Evolutionary conservation across 2,888 invertebrate genomes (phyloP), one percentile per base, ranked within the genome.

Genomic region (Spodoptera exigua): DNA sequence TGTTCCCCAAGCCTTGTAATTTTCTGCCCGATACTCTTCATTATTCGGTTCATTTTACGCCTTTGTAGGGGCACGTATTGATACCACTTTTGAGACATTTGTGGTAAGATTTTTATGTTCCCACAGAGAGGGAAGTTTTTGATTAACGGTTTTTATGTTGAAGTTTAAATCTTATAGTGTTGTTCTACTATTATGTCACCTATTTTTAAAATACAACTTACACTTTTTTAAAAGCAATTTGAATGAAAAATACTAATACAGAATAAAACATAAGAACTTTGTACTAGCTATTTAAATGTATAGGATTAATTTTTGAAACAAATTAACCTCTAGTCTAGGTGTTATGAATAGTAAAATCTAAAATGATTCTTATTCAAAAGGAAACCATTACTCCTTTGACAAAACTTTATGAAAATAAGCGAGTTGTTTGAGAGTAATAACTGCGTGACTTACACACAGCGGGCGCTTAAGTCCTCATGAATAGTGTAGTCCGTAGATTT

Each of bases 1-100:
- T 82, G 83, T 76, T 76, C 67, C 49, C 32, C 56, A 60, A 76
- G 66, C 78, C 73, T 77, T 84, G 83, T 83, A 83, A 83, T 83
- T 83, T 83, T 78, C 82, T 76, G 62, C 72, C 80, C 80, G 76
- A 80, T 82, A 79, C 79, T 77, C 79, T 76, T 79, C 73, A 83
- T 81, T 83, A 83, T 72, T 65, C 61, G 73, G 67, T 77, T 72
- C 78, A 78, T 83, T 83, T 80, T 79, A 82, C 81, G 82, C 81
- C 70, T 79, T 80, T 77, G 70, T 74, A 58, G 27, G 53, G 35
- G 46, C 61, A 56, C 40, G 64, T 72, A 78, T 75, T 75, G 72
- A 75, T 76, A 67, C 78, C 71, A 58, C 52, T 57, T 60, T 76
- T 56, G 17, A 53, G 55, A 57, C 57, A 27, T 47, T 57, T 47